Evolutionary conservation across 2,113 vertebrate genomes (phyloP).

Genomic region (Atractosteus spatula): DNA sequence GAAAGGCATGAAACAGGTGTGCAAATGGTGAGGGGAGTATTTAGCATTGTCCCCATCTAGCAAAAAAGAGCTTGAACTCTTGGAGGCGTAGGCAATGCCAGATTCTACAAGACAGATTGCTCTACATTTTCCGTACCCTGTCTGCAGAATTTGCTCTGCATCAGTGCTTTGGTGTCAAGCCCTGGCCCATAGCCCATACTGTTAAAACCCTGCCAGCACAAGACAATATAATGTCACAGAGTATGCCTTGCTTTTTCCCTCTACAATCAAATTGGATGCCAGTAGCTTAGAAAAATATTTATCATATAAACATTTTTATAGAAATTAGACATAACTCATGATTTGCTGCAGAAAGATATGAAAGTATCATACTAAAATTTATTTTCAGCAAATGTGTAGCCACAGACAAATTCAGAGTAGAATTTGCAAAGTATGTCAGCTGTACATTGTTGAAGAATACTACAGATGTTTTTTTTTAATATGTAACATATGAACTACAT

Average conservation of each 20-base stretch:
- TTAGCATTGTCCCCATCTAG: not conserved
- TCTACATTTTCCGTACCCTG: constrained; percentile 9
- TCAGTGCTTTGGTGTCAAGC: constrained; percentile 17
- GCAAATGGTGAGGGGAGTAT: not conserved
- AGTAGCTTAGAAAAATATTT: no score
- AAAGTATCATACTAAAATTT: no score
- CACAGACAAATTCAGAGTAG: not conserved
- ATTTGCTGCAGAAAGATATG: no score
- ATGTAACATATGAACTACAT: constrained; percentile 2
- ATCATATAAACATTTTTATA: no score
- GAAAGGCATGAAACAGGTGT: not conserved
- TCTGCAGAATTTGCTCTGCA: constrained; percentile 17
- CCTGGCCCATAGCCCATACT: not conserved
- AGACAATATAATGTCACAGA: not conserved
- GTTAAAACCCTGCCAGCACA: not conserved
- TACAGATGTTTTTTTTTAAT: not conserved
- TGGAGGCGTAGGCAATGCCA: not conserved
- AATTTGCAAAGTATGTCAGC: not conserved
- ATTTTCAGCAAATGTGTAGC: no score
- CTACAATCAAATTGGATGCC: no score
- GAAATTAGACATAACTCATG: no score
- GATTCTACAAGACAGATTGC: constrained; percentile 1
- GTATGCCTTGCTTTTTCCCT: not conserved
- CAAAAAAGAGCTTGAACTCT: not conserved
- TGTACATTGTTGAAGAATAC: not conserved